A percentile compares a stretch with the other conserved stretches of the same genome.
These are phyloP conservation scores for Gavialis gangeticus DNA, from an alignment of 2,113 vertebrate genomes.

Conservation along the genomic window DNA sequence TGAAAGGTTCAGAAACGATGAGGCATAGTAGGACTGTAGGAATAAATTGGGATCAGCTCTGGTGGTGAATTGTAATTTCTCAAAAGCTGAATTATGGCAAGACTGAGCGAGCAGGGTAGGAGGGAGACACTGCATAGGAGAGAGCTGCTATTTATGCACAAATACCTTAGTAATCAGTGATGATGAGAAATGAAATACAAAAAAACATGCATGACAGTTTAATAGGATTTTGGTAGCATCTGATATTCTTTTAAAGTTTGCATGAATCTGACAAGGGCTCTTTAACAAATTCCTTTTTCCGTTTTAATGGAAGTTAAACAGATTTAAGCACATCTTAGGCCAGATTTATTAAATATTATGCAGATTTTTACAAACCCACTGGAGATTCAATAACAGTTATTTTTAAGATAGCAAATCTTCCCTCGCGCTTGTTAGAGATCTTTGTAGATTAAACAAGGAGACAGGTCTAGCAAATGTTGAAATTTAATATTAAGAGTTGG, in stretches of 20 bases:
- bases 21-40: background rate
- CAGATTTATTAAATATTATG: constrained; percentile 69
- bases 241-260: constrained; percentile 30
- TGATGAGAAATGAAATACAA: constrained; percentile 49
- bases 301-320: constrained; percentile 60
- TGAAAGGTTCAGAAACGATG: constrained; percentile 41
- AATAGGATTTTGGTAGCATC: constrained; percentile 57
- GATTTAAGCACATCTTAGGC: constrained; percentile 48
- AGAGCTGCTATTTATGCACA: constrained; percentile 13
- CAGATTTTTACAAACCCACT: constrained; percentile 62
- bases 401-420: constrained; percentile 63
- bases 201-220: constrained; percentile 21
- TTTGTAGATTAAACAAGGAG: constrained; percentile 62
- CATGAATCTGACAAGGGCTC: background rate
- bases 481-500: constrained; percentile 70
- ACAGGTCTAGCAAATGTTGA: constrained; percentile 51
- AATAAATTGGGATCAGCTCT: background rate
- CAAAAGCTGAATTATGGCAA: background rate
- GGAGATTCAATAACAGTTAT: constrained; percentile 54
- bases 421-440: constrained; percentile 26
- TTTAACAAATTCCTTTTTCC: constrained; percentile 27
- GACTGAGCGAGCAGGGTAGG: background rate
- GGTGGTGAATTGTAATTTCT: background rate
- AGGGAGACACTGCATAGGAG: background rate
- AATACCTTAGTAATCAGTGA: constrained; percentile 54